phyloP scores from a whole-genome alignment of 92 coral and sea anemone species.

The Galaxea fascicularis region DNA sequence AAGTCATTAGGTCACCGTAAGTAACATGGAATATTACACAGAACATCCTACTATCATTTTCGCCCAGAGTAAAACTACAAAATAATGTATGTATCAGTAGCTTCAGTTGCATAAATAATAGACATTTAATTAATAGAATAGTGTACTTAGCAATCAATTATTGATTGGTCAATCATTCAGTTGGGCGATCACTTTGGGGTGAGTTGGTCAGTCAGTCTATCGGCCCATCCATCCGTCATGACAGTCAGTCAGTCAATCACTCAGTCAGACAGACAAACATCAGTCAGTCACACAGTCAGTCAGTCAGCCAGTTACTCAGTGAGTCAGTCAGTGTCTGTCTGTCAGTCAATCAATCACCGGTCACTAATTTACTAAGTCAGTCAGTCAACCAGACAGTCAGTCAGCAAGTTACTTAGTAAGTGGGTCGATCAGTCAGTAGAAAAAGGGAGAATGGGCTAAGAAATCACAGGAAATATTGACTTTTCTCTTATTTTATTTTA shows the following conservation, averaged over 20 bases:
- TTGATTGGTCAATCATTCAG: not conserved
- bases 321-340: not conserved
- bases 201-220: not conserved
- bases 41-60: not conserved
- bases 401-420: no score
- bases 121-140: no score
- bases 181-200: no score
- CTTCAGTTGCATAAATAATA: no score
- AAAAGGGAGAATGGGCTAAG: no score
- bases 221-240: not conserved
- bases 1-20: not conserved
- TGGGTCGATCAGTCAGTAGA: no score
- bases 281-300: not conserved
- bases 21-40: not conserved
- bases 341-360: not conserved
- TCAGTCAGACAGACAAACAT: not conserved
- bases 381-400: no score
- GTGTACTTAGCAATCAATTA: no score
- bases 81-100: not conserved
- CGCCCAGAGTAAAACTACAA: not conserved
- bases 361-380: no score
- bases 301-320: not conserved
- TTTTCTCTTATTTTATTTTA: no score
- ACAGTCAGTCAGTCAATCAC: not conserved
- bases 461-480: no score